Evolutionary conservation across 64 coral and sea anemone species (phyloP), one percentile per base, ranked within the genome.

Genomic region (Montipora sp.): DNA sequence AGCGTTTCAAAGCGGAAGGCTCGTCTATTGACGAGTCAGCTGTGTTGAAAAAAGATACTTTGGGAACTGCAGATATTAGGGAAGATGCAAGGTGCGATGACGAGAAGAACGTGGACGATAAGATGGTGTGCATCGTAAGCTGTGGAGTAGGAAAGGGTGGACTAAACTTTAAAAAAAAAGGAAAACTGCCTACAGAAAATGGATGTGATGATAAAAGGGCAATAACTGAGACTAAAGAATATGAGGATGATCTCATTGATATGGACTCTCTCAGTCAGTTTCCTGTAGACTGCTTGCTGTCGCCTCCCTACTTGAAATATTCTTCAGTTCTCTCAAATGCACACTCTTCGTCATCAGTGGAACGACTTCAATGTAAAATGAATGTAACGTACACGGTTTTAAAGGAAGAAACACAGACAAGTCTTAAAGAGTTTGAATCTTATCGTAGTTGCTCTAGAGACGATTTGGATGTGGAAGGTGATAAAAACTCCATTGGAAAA

Each of bases 201-300:
- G 44, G 66, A 50, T 19, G 19, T 51, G 65, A 85, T 1, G 47
- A 16, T 14, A 12, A 49, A 20, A 9, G 7, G 14, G 20, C 6
- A 20, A 46, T 21, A 36, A 53, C 51, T 50, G 47, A 48, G 11
- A 49, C 14, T 0, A 12, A 48, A 48, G 48, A 63, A 66, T 57
- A 79, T 9, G 89, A 80, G 20, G 68, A 74, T 36, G 13, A 49
- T 24, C 60, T 93, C 6, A 88, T 79, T 80, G 91, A 93, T 24
- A 93, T 93, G 91, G 91, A 93, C 65, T 44, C 75, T 2, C 69
- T 93, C 4, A 93, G 83, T 55, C 91, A 93, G 77, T 93, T 93
- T 68, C 91, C 91, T 6, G 47, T 87, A 15, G 91, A 93, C 36
- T 59, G 8, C n/a, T 16, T 89, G 10, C 4, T 59, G 58, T 89